These are phyloP conservation scores for Aphrophora alni DNA, from an alignment of 2,888 invertebrate species.

Conservation along the genomic window DNA sequence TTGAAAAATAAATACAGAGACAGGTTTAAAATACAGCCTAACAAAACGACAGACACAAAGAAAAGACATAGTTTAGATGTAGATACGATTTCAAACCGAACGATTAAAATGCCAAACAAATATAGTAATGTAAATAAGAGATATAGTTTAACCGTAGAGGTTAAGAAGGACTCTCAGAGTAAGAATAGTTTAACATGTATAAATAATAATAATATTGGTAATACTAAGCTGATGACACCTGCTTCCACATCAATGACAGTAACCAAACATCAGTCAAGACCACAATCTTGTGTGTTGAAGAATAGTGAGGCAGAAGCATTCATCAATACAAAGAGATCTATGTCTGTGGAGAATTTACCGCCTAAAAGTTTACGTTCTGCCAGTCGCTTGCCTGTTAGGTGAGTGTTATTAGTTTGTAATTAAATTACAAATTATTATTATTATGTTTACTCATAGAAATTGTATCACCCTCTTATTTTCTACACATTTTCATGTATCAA, in stretches of 20 bases:
- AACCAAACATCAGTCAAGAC: background rate
- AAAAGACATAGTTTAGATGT: conserved; percentile 31
- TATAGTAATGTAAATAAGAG: conserved; percentile 25
- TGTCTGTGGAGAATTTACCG: conserved; percentile 34
- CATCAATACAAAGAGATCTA: conserved; percentile 28
- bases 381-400: conserved; percentile 34
- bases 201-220: conserved; percentile 26
- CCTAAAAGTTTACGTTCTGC: conserved; percentile 27
- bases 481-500: too few relatives aligned
- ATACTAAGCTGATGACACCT: conserved; percentile 11
- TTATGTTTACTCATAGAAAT: too few relatives aligned
- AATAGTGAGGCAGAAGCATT: conserved; percentile 12
- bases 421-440: too few relatives aligned
- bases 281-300: conserved; percentile 29
- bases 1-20: background rate
- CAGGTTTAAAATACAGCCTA: background rate
- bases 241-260: conserved; percentile 12
- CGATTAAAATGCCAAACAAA: conserved; percentile 11
- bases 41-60: background rate
- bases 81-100: background rate
- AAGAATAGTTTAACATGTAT: conserved; percentile 23
- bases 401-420: background rate
- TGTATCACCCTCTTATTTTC: too few relatives aligned
- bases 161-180: conserved; percentile 15
- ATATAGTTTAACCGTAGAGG: conserved; percentile 24